Evolutionary conservation across 1,140 invertebrate species (phyloP).

Genomic region (Pteromalus puparum): DNA sequence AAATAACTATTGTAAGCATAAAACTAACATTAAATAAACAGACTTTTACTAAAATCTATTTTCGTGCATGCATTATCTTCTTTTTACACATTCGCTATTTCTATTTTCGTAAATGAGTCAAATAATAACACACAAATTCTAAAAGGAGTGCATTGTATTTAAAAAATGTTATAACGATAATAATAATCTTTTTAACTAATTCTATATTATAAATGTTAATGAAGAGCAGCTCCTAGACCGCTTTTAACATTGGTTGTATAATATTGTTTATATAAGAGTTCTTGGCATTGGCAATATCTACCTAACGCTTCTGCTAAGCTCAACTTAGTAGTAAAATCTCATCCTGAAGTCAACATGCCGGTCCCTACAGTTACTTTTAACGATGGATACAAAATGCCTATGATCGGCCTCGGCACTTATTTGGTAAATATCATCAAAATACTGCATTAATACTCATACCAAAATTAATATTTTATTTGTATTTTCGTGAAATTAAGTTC

Average conservation of each 20-base stretch:
- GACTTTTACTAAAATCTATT: not conserved
- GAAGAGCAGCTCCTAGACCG: not conserved
- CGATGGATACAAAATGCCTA: conserved; percentile 78
- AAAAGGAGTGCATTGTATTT: too few species aligned
- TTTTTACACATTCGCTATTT: not conserved
- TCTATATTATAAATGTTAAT: not conserved
- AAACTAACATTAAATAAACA: not conserved
- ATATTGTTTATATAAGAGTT: conserved; percentile 20
- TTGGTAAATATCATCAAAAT: conserved; percentile 68
- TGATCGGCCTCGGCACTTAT: conserved; percentile 82
- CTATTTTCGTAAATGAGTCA: not conserved
- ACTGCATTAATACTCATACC: too few species aligned
- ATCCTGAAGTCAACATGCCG: not conserved
- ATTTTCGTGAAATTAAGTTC: too few species aligned
- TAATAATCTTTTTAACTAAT: not conserved
- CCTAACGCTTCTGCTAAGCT: too few species aligned
- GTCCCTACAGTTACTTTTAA: conserved; percentile 72
- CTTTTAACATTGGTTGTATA: not conserved
- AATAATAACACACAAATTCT: too few species aligned
- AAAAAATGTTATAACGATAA: too few species aligned
- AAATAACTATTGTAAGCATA: not conserved
- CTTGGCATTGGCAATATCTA: conserved; percentile 21
- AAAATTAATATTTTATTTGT: too few species aligned
- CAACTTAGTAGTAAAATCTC: not conserved
- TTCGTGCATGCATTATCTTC: not conserved